phyloP scores from a whole-genome alignment of 2,797 vertebrate species.

The Tragelaphus oryx region DNA sequence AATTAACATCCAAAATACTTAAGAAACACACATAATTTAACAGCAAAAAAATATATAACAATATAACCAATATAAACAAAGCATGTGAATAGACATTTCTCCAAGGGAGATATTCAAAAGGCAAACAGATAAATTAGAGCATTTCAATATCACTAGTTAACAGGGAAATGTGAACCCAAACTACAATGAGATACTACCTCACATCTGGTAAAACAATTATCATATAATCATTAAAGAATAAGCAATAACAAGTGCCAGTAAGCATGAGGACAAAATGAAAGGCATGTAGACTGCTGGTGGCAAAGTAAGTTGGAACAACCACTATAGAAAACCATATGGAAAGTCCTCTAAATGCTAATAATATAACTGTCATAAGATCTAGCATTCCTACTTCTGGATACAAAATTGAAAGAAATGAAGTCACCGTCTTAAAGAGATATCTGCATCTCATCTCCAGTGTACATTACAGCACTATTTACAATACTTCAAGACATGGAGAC shows the following conservation, averaged over 20 bases:
- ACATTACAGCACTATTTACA: neutral
- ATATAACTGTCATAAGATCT: neutral
- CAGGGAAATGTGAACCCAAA: neutral
- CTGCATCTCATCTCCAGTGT: neutral
- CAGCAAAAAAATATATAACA: neutral
- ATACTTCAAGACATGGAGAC: neutral
- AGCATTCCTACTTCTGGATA: neutral
- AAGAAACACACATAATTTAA: neutral
- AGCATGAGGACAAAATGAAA: neutral
- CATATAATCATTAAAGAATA: neutral
- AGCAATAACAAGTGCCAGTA: rapidly evolving
- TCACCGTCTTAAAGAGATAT: neutral
- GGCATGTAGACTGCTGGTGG: neutral
- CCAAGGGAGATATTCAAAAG: neutral
- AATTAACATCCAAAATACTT: neutral
- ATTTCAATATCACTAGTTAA: neutral
- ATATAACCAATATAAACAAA: neutral
- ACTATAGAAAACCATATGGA: neutral
- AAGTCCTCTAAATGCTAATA: neutral
- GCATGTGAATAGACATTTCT: neutral
- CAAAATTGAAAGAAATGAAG: neutral
- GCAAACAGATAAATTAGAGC: neutral
- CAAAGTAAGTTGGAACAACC: neutral
- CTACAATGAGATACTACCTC: neutral
- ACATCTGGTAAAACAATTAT: neutral